A percentile compares a stretch with the other conserved stretches of the same genome.
Conservation (phyloP, 2,888 invertebrate genomes). For the Cantharis nigra region DNA sequence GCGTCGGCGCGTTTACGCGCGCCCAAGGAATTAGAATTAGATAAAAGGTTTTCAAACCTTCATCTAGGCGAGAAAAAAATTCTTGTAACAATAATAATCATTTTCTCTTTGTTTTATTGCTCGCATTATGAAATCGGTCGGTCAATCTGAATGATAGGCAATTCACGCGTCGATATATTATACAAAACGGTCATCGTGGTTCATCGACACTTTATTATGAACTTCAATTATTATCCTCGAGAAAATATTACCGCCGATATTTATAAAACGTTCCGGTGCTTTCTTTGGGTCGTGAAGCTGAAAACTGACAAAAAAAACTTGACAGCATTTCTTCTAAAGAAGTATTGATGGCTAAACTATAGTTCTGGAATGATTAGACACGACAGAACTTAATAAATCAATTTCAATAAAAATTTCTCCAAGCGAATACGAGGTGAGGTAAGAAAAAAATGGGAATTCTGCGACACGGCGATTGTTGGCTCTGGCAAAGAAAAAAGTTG, state of each 20-base stretch:
- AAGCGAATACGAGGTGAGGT: background rate
- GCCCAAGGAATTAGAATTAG: too few species aligned
- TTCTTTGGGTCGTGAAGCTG: background rate
- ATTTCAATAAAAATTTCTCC: background rate
- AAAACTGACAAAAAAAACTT: background rate
- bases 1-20: too few species aligned
- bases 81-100: too few species aligned
- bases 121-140: background rate
- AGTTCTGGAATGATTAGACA: background rate
- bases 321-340: background rate
- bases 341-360: background rate
- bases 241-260: background rate
- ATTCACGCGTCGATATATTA: background rate
- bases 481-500: background rate
- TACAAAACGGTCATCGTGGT: background rate
- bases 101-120: background rate
- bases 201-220: background rate
- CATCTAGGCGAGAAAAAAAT: too few species aligned
- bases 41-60: too few species aligned
- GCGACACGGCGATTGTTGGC: background rate
- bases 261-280: background rate
- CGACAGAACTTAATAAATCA: background rate
- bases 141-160: background rate
- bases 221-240: background rate
- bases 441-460: background rate